These are phyloP conservation scores for Eudasyphora cyanicolor DNA, from an alignment of 2,888 invertebrate species.

Conservation along the genomic window DNA sequence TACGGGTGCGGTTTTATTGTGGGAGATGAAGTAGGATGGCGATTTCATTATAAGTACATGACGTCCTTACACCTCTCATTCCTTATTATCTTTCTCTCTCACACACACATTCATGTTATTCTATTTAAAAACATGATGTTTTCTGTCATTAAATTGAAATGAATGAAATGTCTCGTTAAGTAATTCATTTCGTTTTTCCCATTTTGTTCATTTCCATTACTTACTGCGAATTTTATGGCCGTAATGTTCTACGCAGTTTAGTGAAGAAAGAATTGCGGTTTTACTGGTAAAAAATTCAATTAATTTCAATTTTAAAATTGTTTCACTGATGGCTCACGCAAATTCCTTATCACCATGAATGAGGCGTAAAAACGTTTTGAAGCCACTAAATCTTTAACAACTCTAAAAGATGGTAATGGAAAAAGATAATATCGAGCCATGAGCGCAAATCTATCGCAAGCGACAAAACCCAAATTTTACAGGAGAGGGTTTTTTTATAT, in stretches of 20 bases:
- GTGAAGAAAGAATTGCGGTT: neutral
- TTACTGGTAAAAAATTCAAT: conserved; percentile 10
- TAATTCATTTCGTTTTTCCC: conserved; percentile 38
- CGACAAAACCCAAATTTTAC: too few relatives aligned
- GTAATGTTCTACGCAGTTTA: neutral
- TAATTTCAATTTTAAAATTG: conserved; percentile 6
- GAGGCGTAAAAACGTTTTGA: too few relatives aligned
- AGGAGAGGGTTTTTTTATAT: too few relatives aligned
- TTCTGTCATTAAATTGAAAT: conserved; percentile 46
- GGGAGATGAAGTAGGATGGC: neutral
- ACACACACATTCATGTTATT: conserved; percentile 4
- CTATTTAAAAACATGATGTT: conserved; percentile 43
- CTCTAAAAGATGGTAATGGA: too few relatives aligned
- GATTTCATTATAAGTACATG: neutral
- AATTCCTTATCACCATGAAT: neutral
- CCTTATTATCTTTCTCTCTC: neutral
- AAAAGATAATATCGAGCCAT: too few relatives aligned
- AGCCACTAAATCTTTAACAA: too few relatives aligned
- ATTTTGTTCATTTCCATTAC: neutral
- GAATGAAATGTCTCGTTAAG: conserved; percentile 23
- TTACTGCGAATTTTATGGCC: neutral
- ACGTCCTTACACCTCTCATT: neutral
- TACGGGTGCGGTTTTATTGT: conserved; percentile 22
- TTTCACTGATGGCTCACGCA: neutral
- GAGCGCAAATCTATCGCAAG: too few relatives aligned